phyloP scores from a whole-genome alignment of 2,888 invertebrate species.

The Lasioglossum zephyrum region DNA sequence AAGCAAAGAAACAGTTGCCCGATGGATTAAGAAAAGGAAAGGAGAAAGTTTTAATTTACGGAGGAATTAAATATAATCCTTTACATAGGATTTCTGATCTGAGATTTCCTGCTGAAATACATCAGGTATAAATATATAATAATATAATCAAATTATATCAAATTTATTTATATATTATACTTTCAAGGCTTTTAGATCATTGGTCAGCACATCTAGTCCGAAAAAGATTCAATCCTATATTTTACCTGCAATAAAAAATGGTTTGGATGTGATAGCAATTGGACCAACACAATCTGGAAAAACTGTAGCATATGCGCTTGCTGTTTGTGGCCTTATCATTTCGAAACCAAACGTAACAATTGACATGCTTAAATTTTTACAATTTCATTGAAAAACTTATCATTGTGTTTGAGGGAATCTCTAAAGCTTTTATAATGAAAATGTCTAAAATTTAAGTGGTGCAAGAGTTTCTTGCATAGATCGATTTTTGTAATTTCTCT shows the following conservation, averaged over 20 bases:
- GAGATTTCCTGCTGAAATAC: conserved; percentile 71
- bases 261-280: conserved; percentile 88
- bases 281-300: conserved; percentile 88
- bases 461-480: neutral
- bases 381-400: neutral
- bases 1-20: neutral
- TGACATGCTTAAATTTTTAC: neutral
- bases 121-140: conserved; percentile 62
- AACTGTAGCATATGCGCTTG: conserved; percentile 89
- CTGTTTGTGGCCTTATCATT: conserved; percentile 87
- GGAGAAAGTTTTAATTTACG: conserved; percentile 74
- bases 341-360: conserved; percentile 44
- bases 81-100: conserved; percentile 73
- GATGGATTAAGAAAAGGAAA: conserved; percentile 3
- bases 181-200: conserved; percentile 58
- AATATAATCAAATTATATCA: neutral
- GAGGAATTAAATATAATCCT: conserved; percentile 66
- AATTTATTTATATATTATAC: conserved; percentile 1
- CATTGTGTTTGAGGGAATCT: neutral
- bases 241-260: conserved; percentile 89
- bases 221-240: conserved; percentile 87
- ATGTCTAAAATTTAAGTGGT: neutral
- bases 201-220: conserved; percentile 46
- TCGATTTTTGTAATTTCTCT: neutral
- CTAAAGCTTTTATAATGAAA: neutral